phyloP scores from a whole-genome alignment of 2,888 invertebrate species.

The Tupiocoris notatus region DNA sequence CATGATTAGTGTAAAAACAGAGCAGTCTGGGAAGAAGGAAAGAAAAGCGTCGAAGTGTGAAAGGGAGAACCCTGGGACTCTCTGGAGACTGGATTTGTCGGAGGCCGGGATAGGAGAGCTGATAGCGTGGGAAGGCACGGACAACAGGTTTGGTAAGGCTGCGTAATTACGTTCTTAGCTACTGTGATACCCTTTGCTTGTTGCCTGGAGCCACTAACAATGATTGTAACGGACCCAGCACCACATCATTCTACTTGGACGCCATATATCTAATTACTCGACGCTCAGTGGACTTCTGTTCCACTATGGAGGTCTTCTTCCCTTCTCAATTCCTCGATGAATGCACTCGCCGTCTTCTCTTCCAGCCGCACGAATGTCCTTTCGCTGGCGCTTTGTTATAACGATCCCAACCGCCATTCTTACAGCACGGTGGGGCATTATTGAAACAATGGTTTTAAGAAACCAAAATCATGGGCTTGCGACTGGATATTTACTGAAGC shows the following conservation, averaged over 20 bases:
- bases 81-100: too few relatives aligned
- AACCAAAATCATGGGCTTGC: not conserved
- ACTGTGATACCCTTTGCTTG: constrained; percentile 22
- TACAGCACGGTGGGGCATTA: too few relatives aligned
- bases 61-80: not conserved
- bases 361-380: not conserved
- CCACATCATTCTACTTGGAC: not conserved
- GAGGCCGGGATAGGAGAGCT: too few relatives aligned
- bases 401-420: too few relatives aligned
- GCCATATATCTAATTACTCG: constrained; percentile 22
- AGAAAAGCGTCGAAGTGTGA: not conserved
- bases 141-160: constrained; percentile 5
- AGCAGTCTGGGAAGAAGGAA: not conserved
- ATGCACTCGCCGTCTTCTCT: not conserved
- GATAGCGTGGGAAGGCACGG: not conserved
- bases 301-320: not conserved
- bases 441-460: not conserved
- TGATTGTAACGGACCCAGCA: constrained; percentile 16
- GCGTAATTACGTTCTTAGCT: constrained; percentile 25
- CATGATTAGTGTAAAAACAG: not conserved
- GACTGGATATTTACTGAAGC: too few relatives aligned
- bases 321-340: not conserved
- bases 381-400: not conserved
- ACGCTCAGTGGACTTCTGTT: not conserved
- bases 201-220: constrained; percentile 1